phyloP scores from a whole-genome alignment of 2,113 vertebrate species.

The Amblyornis subalaris region DNA sequence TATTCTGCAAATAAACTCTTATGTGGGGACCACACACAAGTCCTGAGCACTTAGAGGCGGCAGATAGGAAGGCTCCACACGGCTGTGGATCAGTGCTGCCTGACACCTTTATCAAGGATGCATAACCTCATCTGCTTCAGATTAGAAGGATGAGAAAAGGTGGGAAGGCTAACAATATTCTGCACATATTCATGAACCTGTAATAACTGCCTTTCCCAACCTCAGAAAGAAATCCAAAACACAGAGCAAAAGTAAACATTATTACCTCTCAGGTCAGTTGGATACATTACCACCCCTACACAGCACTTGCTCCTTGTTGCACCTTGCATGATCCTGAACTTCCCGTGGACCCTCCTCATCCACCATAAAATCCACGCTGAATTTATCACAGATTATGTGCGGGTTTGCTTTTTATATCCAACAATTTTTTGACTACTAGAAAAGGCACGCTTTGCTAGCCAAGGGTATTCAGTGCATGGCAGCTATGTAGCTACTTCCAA shows the following conservation, averaged over 20 bases:
- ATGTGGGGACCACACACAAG: not conserved
- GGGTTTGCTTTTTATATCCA: not conserved
- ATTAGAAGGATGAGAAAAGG: not conserved
- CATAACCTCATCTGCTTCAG: not conserved
- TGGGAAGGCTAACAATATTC: not conserved
- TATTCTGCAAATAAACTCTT: not conserved
- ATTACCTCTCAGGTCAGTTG: not conserved
- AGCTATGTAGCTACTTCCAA: not conserved
- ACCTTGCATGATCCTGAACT: not conserved
- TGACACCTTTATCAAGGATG: not conserved
- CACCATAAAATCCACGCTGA: not conserved
- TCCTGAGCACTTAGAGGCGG: not conserved
- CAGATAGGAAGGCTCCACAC: not conserved
- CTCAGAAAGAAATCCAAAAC: not conserved
- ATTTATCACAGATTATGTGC: not conserved
- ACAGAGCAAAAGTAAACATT: not conserved
- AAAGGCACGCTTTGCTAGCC: not conserved
- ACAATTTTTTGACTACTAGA: not conserved
- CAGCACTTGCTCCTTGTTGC: not conserved
- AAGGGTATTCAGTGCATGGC: not conserved
- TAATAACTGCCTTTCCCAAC: not conserved
- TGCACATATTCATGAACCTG: not conserved
- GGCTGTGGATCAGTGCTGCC: not conserved
- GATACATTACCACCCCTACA: not conserved
- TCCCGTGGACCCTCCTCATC: not conserved